Evolutionary conservation across 2,797 vertebrate species (phyloP).

Genomic region (Odontamblyopus rebecca): DNA sequence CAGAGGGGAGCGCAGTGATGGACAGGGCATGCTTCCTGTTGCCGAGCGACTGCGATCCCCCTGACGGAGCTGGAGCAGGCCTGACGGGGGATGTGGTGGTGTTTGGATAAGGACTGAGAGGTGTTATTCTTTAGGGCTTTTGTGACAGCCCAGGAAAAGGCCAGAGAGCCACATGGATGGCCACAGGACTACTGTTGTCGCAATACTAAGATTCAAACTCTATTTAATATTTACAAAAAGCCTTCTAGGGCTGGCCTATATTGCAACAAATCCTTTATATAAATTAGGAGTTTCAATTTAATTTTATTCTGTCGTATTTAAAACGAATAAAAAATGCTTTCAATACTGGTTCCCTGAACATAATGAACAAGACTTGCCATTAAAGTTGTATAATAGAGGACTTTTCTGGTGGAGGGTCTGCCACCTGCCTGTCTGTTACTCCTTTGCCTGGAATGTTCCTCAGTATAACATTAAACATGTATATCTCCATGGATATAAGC

Average conservation of each 20-base stretch:
- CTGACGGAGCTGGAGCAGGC: constrained; percentile 69
- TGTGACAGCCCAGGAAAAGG: constrained; percentile 73
- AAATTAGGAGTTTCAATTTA: too few species aligned
- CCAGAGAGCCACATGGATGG: constrained; percentile 51
- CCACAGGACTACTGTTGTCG: background rate
- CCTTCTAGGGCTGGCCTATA: too few species aligned
- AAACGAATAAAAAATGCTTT: background rate
- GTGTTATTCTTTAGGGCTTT: constrained; percentile 76
- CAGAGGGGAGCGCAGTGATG: constrained; percentile 62
- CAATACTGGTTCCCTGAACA: background rate
- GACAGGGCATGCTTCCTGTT: constrained; percentile 76
- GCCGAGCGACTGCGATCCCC: constrained; percentile 73
- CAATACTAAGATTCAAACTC: too few species aligned
- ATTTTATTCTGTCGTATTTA: background rate
- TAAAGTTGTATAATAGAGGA: background rate
- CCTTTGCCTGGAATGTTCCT: background rate
- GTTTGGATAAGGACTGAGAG: constrained; percentile 81
- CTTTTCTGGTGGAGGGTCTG: too few species aligned
- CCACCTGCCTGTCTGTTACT: too few species aligned
- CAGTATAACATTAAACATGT: background rate
- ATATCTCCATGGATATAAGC: too few species aligned
- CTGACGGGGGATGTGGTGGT: constrained; percentile 75
- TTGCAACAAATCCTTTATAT: too few species aligned
- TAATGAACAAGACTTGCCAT: background rate
- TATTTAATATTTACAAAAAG: too few species aligned